Conservation (phyloP, 2,113 vertebrate species). For the Vireo altiloquus region DNA sequence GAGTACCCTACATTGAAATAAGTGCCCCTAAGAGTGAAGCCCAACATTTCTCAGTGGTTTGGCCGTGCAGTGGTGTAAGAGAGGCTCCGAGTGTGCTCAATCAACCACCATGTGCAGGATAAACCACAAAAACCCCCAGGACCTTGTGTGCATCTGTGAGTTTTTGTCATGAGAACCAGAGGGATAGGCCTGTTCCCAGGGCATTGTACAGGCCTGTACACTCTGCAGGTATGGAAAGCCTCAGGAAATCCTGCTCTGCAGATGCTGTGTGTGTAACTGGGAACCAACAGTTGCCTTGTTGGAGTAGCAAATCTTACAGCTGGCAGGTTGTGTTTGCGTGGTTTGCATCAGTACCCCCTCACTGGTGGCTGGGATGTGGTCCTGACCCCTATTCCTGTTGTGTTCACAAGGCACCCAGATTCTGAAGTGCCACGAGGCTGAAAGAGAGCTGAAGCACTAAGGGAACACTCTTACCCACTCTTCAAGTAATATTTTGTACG, state of each 20-base stretch:
- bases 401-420: neutral
- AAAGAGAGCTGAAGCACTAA: neutral
- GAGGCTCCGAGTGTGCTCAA: neutral
- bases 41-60: neutral
- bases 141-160: constrained; percentile 4
- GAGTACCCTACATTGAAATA: neutral
- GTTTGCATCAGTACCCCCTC: neutral
- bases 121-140: neutral
- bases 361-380: neutral
- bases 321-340: neutral
- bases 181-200: constrained; percentile 29
- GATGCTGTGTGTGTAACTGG: neutral
- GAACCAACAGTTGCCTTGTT: neutral
- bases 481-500: neutral
- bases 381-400: neutral
- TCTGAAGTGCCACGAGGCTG: neutral
- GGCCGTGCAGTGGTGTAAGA: neutral
- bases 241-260: constrained; percentile 51
- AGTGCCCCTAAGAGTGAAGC: neutral
- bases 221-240: constrained; percentile 34
- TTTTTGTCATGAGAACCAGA: constrained; percentile 31
- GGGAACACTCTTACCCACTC: neutral
- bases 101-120: constrained; percentile 1
- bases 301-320: neutral
- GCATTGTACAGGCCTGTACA: neutral